phyloP scores from a whole-genome alignment of 2,113 vertebrate species.

The Corythoichthys haematopterus region DNA sequence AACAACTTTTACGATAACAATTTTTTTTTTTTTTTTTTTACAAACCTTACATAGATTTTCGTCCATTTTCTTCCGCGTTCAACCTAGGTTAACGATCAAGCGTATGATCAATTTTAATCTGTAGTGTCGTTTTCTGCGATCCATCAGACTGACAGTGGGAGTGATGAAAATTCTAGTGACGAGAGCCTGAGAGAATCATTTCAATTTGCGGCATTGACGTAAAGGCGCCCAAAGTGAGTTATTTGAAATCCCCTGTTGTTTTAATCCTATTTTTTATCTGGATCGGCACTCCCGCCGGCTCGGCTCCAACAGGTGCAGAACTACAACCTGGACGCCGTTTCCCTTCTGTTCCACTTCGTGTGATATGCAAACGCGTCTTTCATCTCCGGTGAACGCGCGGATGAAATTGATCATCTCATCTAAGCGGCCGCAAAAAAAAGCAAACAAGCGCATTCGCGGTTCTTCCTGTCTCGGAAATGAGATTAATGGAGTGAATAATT shows the following conservation, averaged over 20 bases:
- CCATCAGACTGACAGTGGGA: neutral
- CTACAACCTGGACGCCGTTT: conserved; percentile 7
- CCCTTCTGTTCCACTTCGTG: conserved; percentile 8
- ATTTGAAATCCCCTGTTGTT: neutral
- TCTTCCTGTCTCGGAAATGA: conserved; percentile 29
- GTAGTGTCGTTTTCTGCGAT: neutral
- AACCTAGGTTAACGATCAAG: too few species aligned
- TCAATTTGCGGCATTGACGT: neutral
- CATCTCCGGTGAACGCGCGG: conserved; percentile 22
- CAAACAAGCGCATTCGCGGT: conserved; percentile 24
- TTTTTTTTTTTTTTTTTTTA: too few species aligned
- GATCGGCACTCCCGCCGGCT: neutral
- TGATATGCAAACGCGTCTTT: conserved; percentile 41
- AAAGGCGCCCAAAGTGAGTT: neutral
- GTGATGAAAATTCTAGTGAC: neutral
- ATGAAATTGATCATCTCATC: conserved; percentile 46
- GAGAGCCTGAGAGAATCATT: neutral
- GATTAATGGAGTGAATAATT: conserved; percentile 39
- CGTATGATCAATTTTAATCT: too few species aligned
- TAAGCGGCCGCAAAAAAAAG: conserved; percentile 30
- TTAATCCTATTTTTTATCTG: neutral
- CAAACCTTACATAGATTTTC: too few species aligned
- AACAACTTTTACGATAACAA: too few species aligned
- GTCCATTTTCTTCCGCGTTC: too few species aligned
- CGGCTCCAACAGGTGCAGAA: neutral